Percentiles rank a stretch among this genome's conserved stretches.
These are phyloP conservation scores for Pyrocoelia pectoralis DNA, from an alignment of 2,888 invertebrate genomes.

Conservation along the genomic window DNA sequence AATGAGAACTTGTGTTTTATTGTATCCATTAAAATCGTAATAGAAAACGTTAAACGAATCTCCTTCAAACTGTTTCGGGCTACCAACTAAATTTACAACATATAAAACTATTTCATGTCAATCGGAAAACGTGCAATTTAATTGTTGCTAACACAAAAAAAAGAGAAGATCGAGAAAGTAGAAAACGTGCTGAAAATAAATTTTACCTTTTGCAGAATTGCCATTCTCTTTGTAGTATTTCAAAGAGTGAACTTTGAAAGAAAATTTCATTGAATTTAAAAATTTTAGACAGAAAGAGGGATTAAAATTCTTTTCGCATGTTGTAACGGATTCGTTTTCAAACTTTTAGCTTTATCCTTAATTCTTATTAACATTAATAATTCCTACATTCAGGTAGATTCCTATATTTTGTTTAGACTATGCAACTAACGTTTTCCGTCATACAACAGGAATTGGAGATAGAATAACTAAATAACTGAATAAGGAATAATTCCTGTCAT, in stretches of 20 bases:
- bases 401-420: no score
- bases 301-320: slow-evolving; percentile 20
- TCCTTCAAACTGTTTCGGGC: slow-evolving; percentile 30
- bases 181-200: slow-evolving; percentile 32
- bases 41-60: slow-evolving; percentile 30
- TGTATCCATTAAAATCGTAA: slow-evolving; percentile 23
- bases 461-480: no score
- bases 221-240: slow-evolving; percentile 20
- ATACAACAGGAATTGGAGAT: no score
- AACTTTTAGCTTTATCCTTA: no score
- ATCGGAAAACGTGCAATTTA: slow-evolving; percentile 33
- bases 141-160: slow-evolving; percentile 28
- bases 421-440: no score
- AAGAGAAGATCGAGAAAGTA: slow-evolving; percentile 24
- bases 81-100: slow-evolving; percentile 33
- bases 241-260: slow-evolving; percentile 20
- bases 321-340: not conserved
- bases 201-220: slow-evolving; percentile 22
- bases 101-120: slow-evolving; percentile 35
- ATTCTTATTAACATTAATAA: no score
- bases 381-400: no score
- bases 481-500: no score
- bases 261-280: slow-evolving; percentile 25
- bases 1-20: not conserved
- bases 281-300: slow-evolving; percentile 13